Conservation (phyloP, 2,113 vertebrate species). For the Etheostoma spectabile region DNA sequence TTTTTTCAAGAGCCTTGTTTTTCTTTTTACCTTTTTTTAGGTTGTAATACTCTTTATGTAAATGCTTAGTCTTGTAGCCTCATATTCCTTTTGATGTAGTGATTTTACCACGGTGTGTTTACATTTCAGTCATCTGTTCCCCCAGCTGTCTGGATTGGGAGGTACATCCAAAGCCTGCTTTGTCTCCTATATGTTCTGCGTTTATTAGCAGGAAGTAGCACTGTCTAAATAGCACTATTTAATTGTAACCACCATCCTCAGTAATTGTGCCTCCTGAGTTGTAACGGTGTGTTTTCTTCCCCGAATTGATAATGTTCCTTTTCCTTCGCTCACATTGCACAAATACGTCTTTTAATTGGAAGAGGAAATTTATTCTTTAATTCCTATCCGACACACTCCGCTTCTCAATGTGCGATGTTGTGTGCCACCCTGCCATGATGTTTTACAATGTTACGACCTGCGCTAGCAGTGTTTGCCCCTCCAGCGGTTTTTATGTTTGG, state of each 20-base stretch:
- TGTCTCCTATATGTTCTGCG: conserved; percentile 63
- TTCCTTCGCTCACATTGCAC: conserved; percentile 64
- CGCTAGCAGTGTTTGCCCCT: conserved; percentile 60
- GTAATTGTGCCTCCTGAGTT: conserved; percentile 80
- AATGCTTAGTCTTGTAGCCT: not conserved
- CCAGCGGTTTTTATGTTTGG: conserved; percentile 73
- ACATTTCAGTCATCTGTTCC: conserved; percentile 64
- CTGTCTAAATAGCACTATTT: conserved; percentile 72
- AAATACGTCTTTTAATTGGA: conserved; percentile 77
- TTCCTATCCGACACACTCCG: conserved; percentile 67
- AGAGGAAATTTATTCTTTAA: conserved; percentile 75
- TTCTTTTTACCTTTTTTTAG: conserved; percentile 2
- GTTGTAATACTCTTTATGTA: conserved; percentile 6
- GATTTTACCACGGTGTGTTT: conserved; percentile 49
- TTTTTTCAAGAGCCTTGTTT: conserved; percentile 38
- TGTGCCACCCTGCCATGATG: conserved; percentile 71
- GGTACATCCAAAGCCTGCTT: conserved; percentile 30
- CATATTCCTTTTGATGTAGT: conserved; percentile 47
- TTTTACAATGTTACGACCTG: conserved; percentile 80
- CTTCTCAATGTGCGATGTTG: conserved; percentile 53
- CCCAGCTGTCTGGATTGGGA: conserved; percentile 60
- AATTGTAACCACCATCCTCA: conserved; percentile 69
- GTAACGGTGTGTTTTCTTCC: conserved; percentile 72
- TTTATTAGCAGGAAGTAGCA: conserved; percentile 65
- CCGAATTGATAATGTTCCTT: conserved; percentile 71